Conservation (phyloP, 1,140 invertebrate species). For the Propsilocerus akamusi region DNA sequence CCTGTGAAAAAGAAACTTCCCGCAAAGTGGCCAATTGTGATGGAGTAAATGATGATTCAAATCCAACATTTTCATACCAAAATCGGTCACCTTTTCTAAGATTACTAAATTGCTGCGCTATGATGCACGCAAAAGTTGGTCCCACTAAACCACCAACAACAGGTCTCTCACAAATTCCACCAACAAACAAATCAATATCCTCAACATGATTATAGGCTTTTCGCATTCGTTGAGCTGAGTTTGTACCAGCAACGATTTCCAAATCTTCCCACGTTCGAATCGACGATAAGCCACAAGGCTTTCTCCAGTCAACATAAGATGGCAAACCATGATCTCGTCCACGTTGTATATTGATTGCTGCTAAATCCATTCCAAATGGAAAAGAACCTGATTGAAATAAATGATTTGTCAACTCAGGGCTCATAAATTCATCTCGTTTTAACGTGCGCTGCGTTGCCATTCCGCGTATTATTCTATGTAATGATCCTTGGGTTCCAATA, state of each 20-base stretch:
- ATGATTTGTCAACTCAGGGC: conserved; percentile 66
- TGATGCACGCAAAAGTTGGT: conserved; percentile 90
- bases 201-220: conserved; percentile 51
- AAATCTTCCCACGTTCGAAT: conserved; percentile 60
- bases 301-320: conserved; percentile 61
- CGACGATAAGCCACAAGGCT: conserved; percentile 54
- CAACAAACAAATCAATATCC: conserved; percentile 84
- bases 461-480: conserved; percentile 60
- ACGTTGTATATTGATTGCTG: conserved; percentile 73
- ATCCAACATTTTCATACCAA: conserved; percentile 71
- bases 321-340: conserved; percentile 80
- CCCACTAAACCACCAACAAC: conserved; percentile 73
- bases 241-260: conserved; percentile 43
- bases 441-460: conserved; percentile 59
- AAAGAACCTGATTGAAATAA: conserved; percentile 57
- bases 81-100: conserved; percentile 79
- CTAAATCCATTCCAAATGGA: conserved; percentile 71
- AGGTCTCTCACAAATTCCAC: conserved; percentile 63
- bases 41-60: conserved; percentile 53
- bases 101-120: conserved; percentile 81
- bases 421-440: conserved; percentile 64
- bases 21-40: conserved; percentile 76
- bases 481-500: conserved; percentile 49
- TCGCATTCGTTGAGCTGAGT: conserved; percentile 39
- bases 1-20: conserved; percentile 55